Base-by-base conservation (phyloP, 2,888 invertebrate genomes). In the Eupithecia centaureata region DNA sequence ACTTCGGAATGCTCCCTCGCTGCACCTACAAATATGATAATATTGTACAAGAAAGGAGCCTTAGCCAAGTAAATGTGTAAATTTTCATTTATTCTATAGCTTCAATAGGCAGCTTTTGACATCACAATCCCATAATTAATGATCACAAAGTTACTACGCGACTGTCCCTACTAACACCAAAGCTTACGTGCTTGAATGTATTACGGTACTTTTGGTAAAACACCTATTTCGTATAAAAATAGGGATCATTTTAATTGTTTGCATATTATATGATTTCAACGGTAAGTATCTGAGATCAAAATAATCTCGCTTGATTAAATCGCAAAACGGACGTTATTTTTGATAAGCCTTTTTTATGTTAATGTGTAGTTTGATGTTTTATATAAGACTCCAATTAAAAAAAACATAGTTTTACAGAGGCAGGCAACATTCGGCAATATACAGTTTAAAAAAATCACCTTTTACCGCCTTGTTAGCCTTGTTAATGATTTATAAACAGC, bases 71-170 rank as follows among this genome's bases (percentile, higher is more conserved):
- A 27, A 52, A 27, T 27, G 51, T 51, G 51, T 47, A 47, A 47
- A 47, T 47, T 47, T 2, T 42, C 18, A 8, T 42, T 47, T 22
- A 47, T 47, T 22, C 10, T 22, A 22, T 47, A 73, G 80, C 77
- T 78, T 80, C 72, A 79, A 78, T 78, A 82, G 80, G 79, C 80
- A 82, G 80, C 83, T 77, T 74, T 76, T 76, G 70, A 74, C 79
- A 83, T 83, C 81, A 83, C 79, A 81, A 79, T 80, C 73, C 77
- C 78, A 79, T 79, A 76, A 74, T 69, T 74, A 77, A 77, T 73
- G 73, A 81, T 84, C 81, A 82, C 81, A 80, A 76, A 79, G 74
- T 76, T 77, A 70, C 77, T 73, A 76, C 65, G 73, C 77, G 76
- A 75, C 78, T 72, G 30, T 61, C 73, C 72, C 75, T 65, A 70